Evolutionary conservation across 2,797 vertebrate species (phyloP), one percentile per base, ranked within the genome.

Genomic region (Schizothorax lantsangensis): DNA sequence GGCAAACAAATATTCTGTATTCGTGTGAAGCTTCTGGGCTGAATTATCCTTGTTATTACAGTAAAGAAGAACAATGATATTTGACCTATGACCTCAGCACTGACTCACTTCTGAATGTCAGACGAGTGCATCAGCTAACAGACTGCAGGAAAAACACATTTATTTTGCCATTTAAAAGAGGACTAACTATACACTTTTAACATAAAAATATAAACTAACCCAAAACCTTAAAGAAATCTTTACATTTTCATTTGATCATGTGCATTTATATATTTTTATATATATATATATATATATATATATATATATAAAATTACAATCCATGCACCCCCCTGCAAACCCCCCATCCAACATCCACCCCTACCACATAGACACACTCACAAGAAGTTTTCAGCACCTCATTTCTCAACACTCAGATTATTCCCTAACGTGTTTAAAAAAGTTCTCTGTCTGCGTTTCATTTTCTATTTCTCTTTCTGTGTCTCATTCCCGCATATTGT

Each of bases 351-450:
- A 33, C 59, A 64, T 19, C 23, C n/a, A 30, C 62, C n/a, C 54
- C 54, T 89, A 64, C 54, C 72, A 80, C n/a, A 88, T 26, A 87
- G 85, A 91, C 85, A 75, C 17, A 88, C 75, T 85, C 88, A 88
- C 84, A 87, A 79, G 45, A 73, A 74, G 86, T 89, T 90, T 84
- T 91, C 89, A 91, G 77, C 88, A 89, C 85, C 57, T 88, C 87
- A 86, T 88, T 92, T 90, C 90, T 92, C 85, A 90, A 84, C 84
- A 91, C 91, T 90, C 86, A 84, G 89, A 86, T 23, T 68, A 87
- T 59, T 88, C 83, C 83, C 75, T 64, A 84, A 81, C 30, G 86
- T 88, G 87, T 92, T 52, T 38, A 88, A 89, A 72, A 85, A 77
- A 49, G 82, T 15, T 71, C 77, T 84, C 74, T 86, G 85, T 86